These are phyloP conservation scores for Ianthella basta DNA, from an alignment of 37 sponge, comb jelly and placozoan species.

Conservation along the genomic window DNA sequence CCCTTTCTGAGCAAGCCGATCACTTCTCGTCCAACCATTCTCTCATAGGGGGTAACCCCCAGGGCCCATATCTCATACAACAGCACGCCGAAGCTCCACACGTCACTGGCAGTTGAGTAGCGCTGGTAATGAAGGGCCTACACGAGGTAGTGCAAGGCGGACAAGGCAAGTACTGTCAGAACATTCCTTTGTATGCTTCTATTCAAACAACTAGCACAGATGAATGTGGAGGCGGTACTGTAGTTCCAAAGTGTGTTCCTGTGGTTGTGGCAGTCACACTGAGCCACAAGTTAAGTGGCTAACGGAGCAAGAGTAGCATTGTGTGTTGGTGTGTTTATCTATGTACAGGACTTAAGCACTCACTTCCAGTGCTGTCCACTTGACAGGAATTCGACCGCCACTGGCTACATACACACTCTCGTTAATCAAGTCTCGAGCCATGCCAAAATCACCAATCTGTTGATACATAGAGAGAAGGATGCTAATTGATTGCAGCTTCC, in stretches of 20 bases:
- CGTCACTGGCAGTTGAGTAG: conserved; percentile 47
- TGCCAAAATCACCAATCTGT: conserved; percentile 54
- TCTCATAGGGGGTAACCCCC: conserved; percentile 36
- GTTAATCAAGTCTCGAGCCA: conserved; percentile 44
- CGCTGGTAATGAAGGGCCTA: conserved; percentile 31
- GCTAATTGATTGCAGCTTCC: no score
- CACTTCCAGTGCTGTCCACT: conserved; percentile 55
- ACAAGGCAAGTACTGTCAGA: no score
- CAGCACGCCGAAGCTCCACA: conserved; percentile 43
- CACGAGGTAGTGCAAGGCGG: background rate
- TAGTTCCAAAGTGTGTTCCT: no score
- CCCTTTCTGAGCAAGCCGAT: conserved; percentile 42
- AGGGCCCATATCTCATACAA: conserved; percentile 48
- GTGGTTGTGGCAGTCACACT: no score
- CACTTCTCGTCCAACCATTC: conserved; percentile 24
- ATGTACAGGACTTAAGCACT: background rate
- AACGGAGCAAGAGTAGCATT: no score
- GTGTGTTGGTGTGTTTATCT: no score
- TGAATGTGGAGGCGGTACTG: no score
- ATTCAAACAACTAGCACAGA: no score
- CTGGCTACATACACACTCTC: conserved; percentile 29
- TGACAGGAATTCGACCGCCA: conserved; percentile 49
- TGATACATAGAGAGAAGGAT: no score
- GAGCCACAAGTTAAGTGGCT: no score
- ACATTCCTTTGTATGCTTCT: no score